Percentiles rank a stretch among this genome's conserved stretches.
Evolutionary conservation across 30 jellyfish, hydroid and myxozoan species (phyloP).

Genomic region (Cassiopea andromeda): DNA sequence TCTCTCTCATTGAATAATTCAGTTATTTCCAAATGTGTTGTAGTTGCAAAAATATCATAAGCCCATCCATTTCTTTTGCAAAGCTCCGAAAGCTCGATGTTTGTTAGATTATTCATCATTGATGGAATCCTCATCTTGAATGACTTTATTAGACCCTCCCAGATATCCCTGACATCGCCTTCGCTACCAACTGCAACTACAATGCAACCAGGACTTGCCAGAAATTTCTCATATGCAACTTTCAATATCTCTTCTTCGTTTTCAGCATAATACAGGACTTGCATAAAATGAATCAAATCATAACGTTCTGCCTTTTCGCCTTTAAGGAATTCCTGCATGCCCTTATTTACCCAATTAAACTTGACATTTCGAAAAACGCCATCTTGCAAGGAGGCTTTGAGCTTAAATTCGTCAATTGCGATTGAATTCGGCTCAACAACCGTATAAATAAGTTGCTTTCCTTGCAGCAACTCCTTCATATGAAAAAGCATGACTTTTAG

Average conservation of each 20-base stretch:
- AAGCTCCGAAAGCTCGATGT: neutral
- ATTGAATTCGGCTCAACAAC: slow-evolving; percentile 30
- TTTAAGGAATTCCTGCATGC: slow-evolving; percentile 9
- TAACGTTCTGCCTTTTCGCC: neutral
- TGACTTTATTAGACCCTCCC: neutral
- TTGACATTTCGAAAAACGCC: neutral
- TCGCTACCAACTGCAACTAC: slow-evolving; percentile 23
- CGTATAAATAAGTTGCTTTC: slow-evolving; percentile 6
- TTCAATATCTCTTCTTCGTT: neutral
- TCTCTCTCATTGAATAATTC: slow-evolving; percentile 5
- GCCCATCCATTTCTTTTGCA: slow-evolving; percentile 12
- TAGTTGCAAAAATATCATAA: slow-evolving; percentile 3
- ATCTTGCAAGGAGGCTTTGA: neutral
- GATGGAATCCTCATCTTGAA: slow-evolving; percentile 23
- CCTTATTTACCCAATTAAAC: slow-evolving; percentile 22
- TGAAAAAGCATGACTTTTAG: slow-evolving; percentile 2
- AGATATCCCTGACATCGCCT: slow-evolving; percentile 24
- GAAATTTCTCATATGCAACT: neutral
- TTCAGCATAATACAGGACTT: slow-evolving; percentile 24
- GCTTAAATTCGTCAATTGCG: slow-evolving; percentile 21
- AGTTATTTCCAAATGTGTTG: slow-evolving; percentile 4
- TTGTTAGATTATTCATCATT: neutral
- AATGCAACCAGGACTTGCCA: slow-evolving; percentile 5
- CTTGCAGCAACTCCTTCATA: neutral
- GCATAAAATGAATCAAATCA: slow-evolving; percentile 30